These are phyloP conservation scores for Monoplex corrugatus DNA, from an alignment of 2,888 invertebrate species.

Conservation along the genomic window DNA sequence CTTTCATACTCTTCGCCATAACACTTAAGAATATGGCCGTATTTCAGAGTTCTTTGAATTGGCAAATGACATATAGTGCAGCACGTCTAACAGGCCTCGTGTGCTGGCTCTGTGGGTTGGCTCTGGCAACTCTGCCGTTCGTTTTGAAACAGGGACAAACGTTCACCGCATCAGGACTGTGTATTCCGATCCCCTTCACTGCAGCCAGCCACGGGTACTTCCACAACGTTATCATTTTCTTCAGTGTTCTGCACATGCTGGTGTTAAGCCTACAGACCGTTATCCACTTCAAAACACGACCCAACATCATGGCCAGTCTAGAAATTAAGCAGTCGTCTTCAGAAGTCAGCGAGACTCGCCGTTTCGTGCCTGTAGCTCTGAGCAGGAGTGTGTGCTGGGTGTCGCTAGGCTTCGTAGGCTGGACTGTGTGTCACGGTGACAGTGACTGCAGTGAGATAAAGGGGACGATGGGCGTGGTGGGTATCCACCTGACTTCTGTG, in stretches of 20 bases:
- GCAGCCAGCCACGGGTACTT: not conserved
- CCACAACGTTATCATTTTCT: not conserved
- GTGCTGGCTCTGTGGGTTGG: not conserved
- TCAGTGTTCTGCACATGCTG: not conserved
- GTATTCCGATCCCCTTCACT: not conserved
- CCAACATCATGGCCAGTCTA: not conserved
- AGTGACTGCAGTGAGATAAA: not conserved
- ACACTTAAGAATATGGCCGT: not conserved
- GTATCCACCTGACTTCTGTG: not conserved
- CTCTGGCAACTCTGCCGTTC: not conserved
- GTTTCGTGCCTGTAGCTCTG: not conserved
- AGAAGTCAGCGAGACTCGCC: not conserved
- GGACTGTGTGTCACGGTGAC: not conserved
- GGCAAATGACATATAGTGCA: not conserved
- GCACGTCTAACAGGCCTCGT: not conserved
- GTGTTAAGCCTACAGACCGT: not conserved
- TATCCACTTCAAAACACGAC: not conserved
- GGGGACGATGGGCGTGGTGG: conserved; percentile 12
- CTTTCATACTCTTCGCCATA: not conserved
- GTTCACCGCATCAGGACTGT: not conserved
- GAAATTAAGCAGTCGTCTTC: too few species aligned
- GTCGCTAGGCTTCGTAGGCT: not conserved
- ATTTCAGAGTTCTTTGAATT: too few species aligned
- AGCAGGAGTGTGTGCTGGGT: conserved; percentile 15
- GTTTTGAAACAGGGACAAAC: not conserved